phyloP scores from a whole-genome alignment of 2,797 vertebrate genomes.

The Pseudochirops cupreus region DNA sequence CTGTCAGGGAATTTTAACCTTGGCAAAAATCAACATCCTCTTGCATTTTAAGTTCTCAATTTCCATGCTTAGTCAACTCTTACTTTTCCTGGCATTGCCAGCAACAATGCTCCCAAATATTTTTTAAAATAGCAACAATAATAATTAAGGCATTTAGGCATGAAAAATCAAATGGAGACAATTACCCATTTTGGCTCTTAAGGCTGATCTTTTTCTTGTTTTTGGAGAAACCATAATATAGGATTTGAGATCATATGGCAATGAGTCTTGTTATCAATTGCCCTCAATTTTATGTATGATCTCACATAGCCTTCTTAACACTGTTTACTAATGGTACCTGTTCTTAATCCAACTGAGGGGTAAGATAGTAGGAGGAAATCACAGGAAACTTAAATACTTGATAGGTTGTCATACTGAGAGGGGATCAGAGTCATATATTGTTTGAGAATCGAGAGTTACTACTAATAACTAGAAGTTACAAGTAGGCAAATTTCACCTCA shows the following conservation, averaged over 20 bases:
- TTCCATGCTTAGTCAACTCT: neutral
- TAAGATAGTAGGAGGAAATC: neutral
- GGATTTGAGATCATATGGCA: neutral
- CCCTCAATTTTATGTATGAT: neutral
- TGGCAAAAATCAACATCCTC: neutral
- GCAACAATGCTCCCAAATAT: neutral
- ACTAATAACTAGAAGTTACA: neutral
- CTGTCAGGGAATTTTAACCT: neutral
- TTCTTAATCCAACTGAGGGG: neutral
- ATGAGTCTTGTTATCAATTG: neutral
- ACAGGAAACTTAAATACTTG: neutral
- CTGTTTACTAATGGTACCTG: neutral
- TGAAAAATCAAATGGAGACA: neutral
- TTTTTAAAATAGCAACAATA: neutral
- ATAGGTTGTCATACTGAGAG: neutral
- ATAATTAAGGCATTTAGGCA: neutral
- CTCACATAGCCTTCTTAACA: neutral
- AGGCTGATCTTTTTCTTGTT: neutral
- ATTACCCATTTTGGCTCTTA: neutral
- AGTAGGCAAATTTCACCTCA: neutral
- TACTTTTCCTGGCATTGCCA: neutral
- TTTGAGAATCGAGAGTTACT: neutral
- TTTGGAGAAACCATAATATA: neutral
- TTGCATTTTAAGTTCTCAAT: neutral
- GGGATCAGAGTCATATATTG: neutral